Evolutionary conservation across 2,888 invertebrate species (phyloP).

Genomic region (Melanargia galathea): DNA sequence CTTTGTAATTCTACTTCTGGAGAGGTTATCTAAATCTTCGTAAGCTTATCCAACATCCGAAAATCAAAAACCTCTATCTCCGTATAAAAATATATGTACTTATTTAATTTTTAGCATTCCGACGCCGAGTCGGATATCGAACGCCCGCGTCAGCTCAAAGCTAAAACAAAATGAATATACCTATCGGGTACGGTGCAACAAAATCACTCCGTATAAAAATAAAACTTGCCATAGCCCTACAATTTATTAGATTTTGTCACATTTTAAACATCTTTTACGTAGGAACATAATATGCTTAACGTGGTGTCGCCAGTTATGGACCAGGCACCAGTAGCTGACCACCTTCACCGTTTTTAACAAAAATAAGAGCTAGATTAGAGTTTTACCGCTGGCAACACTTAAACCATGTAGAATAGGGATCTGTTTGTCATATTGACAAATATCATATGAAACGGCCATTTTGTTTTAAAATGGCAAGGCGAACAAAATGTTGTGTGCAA

Average conservation of each 20-base stretch:
- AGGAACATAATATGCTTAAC: not conserved
- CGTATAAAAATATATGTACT: not conserved
- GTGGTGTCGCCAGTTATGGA: too few relatives aligned
- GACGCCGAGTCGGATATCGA: not conserved
- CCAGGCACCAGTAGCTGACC: too few relatives aligned
- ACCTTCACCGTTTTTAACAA: too few relatives aligned
- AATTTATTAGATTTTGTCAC: slow-evolving; percentile 2
- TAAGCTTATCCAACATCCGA: not conserved
- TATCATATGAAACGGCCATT: too few relatives aligned
- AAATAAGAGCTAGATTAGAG: too few relatives aligned
- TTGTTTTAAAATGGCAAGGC: too few relatives aligned
- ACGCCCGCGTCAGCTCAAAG: slow-evolving; percentile 9
- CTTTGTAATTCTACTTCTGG: too few relatives aligned
- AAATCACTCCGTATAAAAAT: slow-evolving; percentile 13
- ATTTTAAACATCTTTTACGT: not conserved
- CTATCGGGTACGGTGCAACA: not conserved
- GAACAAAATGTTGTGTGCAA: too few relatives aligned
- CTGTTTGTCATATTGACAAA: too few relatives aligned
- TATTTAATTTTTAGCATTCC: not conserved
- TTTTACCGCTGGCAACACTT: too few relatives aligned
- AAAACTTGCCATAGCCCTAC: not conserved
- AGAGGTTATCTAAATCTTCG: not conserved
- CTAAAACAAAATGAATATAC: slow-evolving; percentile 1
- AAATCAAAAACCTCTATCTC: not conserved
- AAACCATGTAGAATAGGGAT: too few relatives aligned